A percentile compares a stretch with the other conserved stretches of the same genome.
These are phyloP conservation scores for Sphaerodactylus townsendi DNA, from an alignment of 2,113 vertebrate species.

Conservation along the genomic window DNA sequence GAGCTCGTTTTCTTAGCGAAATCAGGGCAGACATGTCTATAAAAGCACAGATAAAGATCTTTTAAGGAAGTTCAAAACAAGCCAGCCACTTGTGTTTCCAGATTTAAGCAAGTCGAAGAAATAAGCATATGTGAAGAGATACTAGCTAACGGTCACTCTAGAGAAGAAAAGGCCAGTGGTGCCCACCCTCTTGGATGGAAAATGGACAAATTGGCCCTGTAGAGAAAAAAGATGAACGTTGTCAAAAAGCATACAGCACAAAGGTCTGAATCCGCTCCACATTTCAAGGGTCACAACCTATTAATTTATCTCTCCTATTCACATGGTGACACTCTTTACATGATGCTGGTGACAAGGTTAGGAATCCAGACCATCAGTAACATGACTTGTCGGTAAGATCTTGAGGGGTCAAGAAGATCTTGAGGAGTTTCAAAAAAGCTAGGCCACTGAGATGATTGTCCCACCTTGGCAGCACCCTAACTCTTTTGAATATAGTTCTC, in stretches of 20 bases:
- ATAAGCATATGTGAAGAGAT: background rate
- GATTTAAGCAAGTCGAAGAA: background rate
- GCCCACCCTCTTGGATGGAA: background rate
- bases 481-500: background rate
- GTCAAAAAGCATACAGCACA: background rate
- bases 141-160: background rate
- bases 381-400: too few species aligned
- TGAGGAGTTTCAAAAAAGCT: background rate
- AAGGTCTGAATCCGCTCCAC: background rate
- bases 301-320: background rate
- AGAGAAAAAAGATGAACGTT: background rate
- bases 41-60: slow-evolving; percentile 60
- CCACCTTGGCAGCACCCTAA: background rate
- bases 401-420: too few species aligned
- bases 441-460: background rate
- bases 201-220: background rate
- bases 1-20: slow-evolving; percentile 96
- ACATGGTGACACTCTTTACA: background rate
- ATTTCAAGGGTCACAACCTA: background rate
- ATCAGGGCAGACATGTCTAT: slow-evolving; percentile 98
- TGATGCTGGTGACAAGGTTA: background rate
- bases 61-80: slow-evolving; percentile 42
- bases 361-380: background rate
- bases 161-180: background rate
- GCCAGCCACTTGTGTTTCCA: background rate